Evolutionary conservation across 2,888 invertebrate genomes (phyloP).

Genomic region (Drosophila tripunctata): DNA sequence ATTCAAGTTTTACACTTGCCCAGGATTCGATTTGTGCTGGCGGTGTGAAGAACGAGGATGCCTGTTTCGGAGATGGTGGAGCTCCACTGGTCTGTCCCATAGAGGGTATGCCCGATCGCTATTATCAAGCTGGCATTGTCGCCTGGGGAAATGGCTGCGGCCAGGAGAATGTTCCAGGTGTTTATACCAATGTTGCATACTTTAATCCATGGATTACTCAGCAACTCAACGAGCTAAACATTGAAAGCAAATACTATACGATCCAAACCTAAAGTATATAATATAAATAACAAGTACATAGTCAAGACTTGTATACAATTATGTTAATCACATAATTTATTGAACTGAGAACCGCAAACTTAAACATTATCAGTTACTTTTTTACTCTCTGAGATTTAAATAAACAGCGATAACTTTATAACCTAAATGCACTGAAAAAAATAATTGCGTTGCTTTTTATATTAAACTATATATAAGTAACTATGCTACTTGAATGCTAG

Average conservation of each 20-base stretch:
- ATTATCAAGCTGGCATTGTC: constrained; percentile 87
- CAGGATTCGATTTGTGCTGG: constrained; percentile 91
- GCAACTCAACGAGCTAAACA: constrained; percentile 1
- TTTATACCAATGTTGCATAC: constrained; percentile 87
- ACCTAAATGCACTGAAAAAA: no score
- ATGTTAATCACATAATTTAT: not conserved
- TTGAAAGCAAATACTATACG: constrained; percentile 21
- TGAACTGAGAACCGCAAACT: no score
- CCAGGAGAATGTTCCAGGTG: constrained; percentile 87
- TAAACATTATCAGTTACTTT: no score
- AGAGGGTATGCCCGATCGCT: constrained; percentile 58
- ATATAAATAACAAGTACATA: no score
- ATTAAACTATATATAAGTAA: no score
- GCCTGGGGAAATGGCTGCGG: constrained; percentile 93
- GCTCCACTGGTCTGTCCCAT: constrained; percentile 90
- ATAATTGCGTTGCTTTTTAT: no score
- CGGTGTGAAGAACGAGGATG: constrained; percentile 88
- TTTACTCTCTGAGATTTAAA: no score
- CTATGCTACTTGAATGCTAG: no score
- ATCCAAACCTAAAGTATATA: not conserved
- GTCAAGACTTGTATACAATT: no score
- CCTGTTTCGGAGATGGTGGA: constrained; percentile 91
- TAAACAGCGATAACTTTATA: no score
- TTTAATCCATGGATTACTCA: constrained; percentile 14
- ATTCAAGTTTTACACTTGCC: constrained; percentile 87